A percentile compares a stretch with the other conserved stretches of the same genome.
phyloP scores from a whole-genome alignment of 2,797 vertebrate species.

The Mormyrops attenuatus region DNA sequence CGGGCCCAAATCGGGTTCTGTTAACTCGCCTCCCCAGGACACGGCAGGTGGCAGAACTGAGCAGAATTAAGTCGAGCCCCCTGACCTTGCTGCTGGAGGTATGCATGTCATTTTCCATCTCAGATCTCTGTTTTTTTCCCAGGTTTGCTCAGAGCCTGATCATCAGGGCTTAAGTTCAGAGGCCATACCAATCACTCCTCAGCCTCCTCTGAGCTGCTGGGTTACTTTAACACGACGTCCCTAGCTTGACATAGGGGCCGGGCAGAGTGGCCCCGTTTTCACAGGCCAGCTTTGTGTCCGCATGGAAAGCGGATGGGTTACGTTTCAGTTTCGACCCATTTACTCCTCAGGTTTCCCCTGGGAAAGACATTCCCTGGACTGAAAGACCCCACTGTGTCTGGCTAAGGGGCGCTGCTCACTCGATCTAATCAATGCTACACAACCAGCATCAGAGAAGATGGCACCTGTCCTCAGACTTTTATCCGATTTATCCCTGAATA shows the following conservation, averaged over 20 bases:
- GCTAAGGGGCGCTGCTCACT: neutral
- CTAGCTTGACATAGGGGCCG: too few relatives aligned
- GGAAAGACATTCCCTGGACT: slow-evolving; percentile 36
- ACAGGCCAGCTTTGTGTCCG: neutral
- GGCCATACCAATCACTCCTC: neutral
- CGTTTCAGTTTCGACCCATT: slow-evolving; percentile 18
- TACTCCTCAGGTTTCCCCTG: slow-evolving; percentile 33
- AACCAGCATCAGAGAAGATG: neutral
- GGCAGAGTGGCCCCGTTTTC: neutral
- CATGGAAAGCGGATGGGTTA: slow-evolving; percentile 1
- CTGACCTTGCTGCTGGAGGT: neutral
- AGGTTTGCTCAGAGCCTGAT: neutral
- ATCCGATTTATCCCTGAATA: neutral
- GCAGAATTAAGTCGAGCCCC: neutral
- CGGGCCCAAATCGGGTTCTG: neutral
- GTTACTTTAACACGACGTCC: neutral
- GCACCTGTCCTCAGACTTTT: neutral
- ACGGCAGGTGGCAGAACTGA: neutral
- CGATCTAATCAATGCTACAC: neutral
- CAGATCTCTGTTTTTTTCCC: neutral
- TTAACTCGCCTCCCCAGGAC: neutral
- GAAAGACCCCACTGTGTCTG: slow-evolving; percentile 39
- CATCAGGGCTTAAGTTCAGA: neutral
- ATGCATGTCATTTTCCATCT: neutral
- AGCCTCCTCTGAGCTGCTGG: neutral